Percentiles rank a stretch among this genome's conserved stretches.
phyloP scores from a whole-genome alignment of 2,888 invertebrate genomes.

The Drosophila austrosaltans region DNA sequence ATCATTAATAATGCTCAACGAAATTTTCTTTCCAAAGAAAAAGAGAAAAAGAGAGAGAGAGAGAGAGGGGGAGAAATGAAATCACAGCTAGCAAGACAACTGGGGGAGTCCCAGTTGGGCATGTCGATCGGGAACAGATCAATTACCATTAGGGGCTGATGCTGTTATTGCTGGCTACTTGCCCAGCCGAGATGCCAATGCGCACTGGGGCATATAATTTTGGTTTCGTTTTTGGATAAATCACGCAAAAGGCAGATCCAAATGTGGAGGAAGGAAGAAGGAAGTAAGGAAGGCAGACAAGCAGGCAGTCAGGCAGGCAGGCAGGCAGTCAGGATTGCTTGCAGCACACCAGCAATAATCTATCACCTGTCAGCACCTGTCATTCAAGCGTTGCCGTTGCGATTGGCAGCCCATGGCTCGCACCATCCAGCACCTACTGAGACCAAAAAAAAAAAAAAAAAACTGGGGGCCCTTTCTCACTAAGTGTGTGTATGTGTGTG shows the following conservation, averaged over 20 bases:
- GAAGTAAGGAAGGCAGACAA: conserved; percentile 7
- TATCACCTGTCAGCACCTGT: conserved; percentile 84
- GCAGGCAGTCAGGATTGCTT: conserved; percentile 3
- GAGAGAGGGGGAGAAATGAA: neutral
- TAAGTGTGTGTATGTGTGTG: neutral
- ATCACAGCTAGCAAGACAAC: neutral
- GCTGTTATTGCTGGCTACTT: conserved; percentile 19
- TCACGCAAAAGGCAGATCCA: conserved; percentile 60
- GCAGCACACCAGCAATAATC: conserved; percentile 75
- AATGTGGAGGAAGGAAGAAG: neutral
- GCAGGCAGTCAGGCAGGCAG: conserved; percentile 1
- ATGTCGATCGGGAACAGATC: conserved; percentile 73
- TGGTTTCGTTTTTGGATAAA: conserved; percentile 65
- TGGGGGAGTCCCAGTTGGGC: conserved; percentile 67
- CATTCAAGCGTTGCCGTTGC: conserved; percentile 81
- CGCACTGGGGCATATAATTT: conserved; percentile 49
- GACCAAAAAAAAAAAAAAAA: conserved; percentile 3
- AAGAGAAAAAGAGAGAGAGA: neutral
- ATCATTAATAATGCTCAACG: conserved; percentile 75
- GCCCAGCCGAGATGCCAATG: conserved; percentile 26
- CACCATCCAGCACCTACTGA: conserved; percentile 40
- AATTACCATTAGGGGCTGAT: conserved; percentile 56
- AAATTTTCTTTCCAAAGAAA: conserved; percentile 1
- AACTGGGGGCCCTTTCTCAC: neutral
- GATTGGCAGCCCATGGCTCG: conserved; percentile 71